Conservation (phyloP, 23 tunicate genomes). For the Trididemnum nubilum region DNA sequence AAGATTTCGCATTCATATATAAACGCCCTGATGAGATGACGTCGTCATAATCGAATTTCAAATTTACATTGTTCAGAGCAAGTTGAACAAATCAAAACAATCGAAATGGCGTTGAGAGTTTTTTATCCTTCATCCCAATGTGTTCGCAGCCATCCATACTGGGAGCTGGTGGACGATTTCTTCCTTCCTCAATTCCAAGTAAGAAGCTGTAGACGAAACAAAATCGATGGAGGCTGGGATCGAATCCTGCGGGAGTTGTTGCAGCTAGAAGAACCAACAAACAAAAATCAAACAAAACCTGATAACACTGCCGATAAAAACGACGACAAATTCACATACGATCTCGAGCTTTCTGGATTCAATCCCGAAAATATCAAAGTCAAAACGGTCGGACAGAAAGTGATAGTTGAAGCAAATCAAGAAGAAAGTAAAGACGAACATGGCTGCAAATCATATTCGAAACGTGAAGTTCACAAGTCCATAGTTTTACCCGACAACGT, state of each 20-base stretch:
- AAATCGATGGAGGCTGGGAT: background rate
- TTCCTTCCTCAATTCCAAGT: background rate
- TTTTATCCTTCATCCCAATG: background rate
- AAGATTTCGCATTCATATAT: background rate
- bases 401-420: slow-evolving; percentile 13
- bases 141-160: background rate
- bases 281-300: background rate
- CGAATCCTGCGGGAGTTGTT: background rate
- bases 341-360: slow-evolving; percentile 18
- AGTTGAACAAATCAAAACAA: too few species aligned
- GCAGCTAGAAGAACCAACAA: background rate
- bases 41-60: background rate
- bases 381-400: slow-evolving; percentile 29
- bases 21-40: background rate
- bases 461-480: slow-evolving; percentile 11
- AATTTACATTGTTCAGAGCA: too few species aligned
- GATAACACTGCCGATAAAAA: background rate
- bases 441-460: slow-evolving; percentile 24
- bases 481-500: slow-evolving; percentile 37
- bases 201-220: background rate
- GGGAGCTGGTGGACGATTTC: background rate
- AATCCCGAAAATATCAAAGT: slow-evolving; percentile 34
- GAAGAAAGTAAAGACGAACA: slow-evolving; percentile 15
- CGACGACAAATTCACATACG: background rate
- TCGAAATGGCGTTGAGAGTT: background rate